Base-by-base conservation (phyloP, 2,797 vertebrate species). In the Enteromius argenteus region DNA sequence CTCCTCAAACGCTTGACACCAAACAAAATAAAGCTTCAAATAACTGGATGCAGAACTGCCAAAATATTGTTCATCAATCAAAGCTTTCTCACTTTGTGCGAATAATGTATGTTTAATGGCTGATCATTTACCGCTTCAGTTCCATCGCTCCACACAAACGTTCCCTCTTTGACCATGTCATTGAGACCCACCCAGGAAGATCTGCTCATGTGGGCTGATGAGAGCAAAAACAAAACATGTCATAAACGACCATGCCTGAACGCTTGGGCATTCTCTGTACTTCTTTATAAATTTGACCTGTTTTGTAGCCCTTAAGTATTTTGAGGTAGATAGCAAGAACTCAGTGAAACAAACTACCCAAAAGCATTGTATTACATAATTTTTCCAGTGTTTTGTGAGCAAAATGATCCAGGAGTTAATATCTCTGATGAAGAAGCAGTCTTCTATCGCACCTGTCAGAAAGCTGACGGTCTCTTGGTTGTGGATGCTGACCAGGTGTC, bases 161-260 rank as follows among this genome's bases (percentile, higher is more conserved):
- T 42, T 75, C 80, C 86, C 85, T 96, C 95, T 3, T 0, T 1
- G 0, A 21, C 21, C 21, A 90, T 91, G 42, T 96, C 95, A 46
- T 93, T 96, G 51, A 96, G 78, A 67, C 95, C 95, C n/a, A 94
- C 85, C 95, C 95, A 96, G 60, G 92, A 90, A 3, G 81, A 27
- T 0, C 32, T 89, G 1, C 93, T 90, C 93, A 95, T 94, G 90
- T 96, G 94, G 86, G 94, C 95, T 96, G 87, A 11, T 44, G 19
- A 86, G 66, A 74, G n/a, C 27, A 32, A 17, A 66, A 80, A 69
- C 19, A 3, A 49, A 42, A 56, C 21, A 62, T 14, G 21, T 62
- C 37, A 62, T 23, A 37, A 27, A 46, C 1, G 1, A 1, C 4
- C 13, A 79, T 14, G 5, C 23, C 6, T 72, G 13, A 30, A 72